phyloP scores from a whole-genome alignment of 2,797 vertebrate genomes.

The Pelobates cultripes region DNA sequence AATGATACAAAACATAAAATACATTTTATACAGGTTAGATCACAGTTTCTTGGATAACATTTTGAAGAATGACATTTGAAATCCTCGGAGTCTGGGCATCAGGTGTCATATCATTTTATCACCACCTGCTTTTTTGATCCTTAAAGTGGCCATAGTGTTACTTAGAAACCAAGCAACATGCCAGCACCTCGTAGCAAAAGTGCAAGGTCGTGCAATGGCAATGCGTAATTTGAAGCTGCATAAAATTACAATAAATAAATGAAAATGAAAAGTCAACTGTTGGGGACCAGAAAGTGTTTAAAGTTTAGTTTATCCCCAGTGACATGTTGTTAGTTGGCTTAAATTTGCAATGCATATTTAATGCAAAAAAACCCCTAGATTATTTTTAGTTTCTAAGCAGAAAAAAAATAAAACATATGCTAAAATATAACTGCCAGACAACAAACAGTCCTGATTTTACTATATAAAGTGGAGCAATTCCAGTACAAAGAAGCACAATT shows the following conservation, averaged over 20 bases:
- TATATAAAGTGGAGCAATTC: too few relatives aligned
- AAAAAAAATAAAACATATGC: too few relatives aligned
- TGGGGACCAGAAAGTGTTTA: not conserved
- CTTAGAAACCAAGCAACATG: conserved; percentile 55
- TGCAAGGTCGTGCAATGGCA: conserved; percentile 53
- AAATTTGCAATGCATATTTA: too few relatives aligned
- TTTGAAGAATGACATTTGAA: conserved; percentile 19
- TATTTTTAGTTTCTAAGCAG: too few relatives aligned
- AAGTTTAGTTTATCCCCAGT: too few relatives aligned
- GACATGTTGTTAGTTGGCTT: too few relatives aligned
- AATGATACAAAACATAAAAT: too few relatives aligned
- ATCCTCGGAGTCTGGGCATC: conserved; percentile 32
- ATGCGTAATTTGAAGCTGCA: conserved; percentile 61
- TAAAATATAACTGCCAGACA: too few relatives aligned
- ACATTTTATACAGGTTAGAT: not conserved
- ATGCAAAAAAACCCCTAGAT: too few relatives aligned
- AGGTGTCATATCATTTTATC: conserved; percentile 18
- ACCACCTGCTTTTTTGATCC: conserved; percentile 39
- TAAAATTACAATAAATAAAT: not conserved
- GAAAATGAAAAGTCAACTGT: not conserved
- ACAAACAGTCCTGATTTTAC: too few relatives aligned
- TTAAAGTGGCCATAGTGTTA: conserved; percentile 50
- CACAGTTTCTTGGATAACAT: conserved; percentile 24
- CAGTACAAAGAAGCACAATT: too few relatives aligned
- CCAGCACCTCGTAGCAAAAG: conserved; percentile 50